Percentiles rank a stretch among this genome's conserved stretches.
phyloP scores from a whole-genome alignment of 2,888 invertebrate genomes.

The Axea sp. region DNA sequence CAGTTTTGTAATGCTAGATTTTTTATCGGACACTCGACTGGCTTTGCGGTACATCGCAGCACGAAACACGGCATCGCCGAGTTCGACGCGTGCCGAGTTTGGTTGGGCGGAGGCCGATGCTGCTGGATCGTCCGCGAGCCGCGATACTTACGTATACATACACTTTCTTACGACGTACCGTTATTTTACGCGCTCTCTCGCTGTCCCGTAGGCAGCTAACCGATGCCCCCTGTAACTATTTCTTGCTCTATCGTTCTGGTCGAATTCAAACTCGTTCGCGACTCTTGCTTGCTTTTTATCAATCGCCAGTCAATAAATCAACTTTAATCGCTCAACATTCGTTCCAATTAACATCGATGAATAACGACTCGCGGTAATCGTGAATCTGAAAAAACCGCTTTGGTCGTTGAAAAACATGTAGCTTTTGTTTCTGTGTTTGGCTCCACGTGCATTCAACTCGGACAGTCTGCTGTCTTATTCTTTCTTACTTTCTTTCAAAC shows the following conservation, averaged over 20 bases:
- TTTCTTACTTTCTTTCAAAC: too few relatives aligned
- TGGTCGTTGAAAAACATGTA: too few relatives aligned
- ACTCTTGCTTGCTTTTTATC: slow-evolving; percentile 40
- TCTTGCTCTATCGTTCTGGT: slow-evolving; percentile 48
- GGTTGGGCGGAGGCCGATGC: slow-evolving; percentile 59
- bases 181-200: slow-evolving; percentile 62
- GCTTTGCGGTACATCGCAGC: slow-evolving; percentile 7
- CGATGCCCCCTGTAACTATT: slow-evolving; percentile 59
- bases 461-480: too few relatives aligned
- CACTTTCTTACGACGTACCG: slow-evolving; percentile 62
- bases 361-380: neutral
- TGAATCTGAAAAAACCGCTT: neutral
- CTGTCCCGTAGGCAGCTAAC: slow-evolving; percentile 58
- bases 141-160: slow-evolving; percentile 58
- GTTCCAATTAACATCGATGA: slow-evolving; percentile 44
- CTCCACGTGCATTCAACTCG: too few relatives aligned
- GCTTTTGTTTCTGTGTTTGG: too few relatives aligned
- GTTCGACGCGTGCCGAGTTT: slow-evolving; percentile 56
- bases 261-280: slow-evolving; percentile 52
- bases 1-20: too few relatives aligned
- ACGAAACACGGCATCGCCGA: slow-evolving; percentile 14
- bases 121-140: slow-evolving; percentile 49
- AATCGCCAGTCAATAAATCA: slow-evolving; percentile 30
- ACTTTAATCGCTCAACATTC: slow-evolving; percentile 18
- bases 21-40: too few relatives aligned